phyloP scores from a whole-genome alignment of 2,888 invertebrate genomes.

The Dimorphilus gyrociliatus region DNA sequence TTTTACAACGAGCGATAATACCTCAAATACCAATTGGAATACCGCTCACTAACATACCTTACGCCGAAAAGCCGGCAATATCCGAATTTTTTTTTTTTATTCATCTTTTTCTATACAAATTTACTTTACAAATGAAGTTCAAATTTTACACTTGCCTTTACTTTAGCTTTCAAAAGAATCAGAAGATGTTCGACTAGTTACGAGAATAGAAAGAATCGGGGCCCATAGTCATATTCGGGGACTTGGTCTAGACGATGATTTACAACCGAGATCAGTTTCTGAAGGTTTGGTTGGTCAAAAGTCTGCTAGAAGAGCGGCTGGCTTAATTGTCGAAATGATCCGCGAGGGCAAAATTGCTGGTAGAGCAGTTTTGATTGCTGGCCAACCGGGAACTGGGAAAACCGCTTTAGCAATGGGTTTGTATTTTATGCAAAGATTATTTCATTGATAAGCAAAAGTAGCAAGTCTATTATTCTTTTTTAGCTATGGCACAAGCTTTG shows the following conservation, averaged over 20 bases:
- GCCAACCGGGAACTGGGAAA: slow-evolving; percentile 88
- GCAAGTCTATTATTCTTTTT: slow-evolving; percentile 3
- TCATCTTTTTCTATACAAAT: no score
- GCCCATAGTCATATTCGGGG: slow-evolving; percentile 98
- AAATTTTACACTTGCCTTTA: no score
- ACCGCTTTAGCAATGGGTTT: slow-evolving; percentile 92
- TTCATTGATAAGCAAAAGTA: not conserved
- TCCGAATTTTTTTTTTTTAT: no score
- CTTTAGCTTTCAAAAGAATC: no score
- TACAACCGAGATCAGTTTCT: slow-evolving; percentile 74
- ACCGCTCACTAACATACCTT: no score
- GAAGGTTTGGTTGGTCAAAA: slow-evolving; percentile 90
- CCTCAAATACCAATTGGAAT: no score
- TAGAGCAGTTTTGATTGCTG: slow-evolving; percentile 77
- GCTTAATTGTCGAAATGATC: slow-evolving; percentile 90
- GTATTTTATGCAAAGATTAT: not conserved
- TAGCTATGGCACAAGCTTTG: slow-evolving; percentile 63
- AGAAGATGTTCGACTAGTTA: no score
- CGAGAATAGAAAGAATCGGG: no score
- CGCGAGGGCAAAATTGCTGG: slow-evolving; percentile 91
- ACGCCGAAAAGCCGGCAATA: no score
- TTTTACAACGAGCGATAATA: no score
- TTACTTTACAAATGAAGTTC: no score
- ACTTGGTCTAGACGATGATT: slow-evolving; percentile 76
- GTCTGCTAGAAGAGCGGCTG: slow-evolving; percentile 79